Evolutionary conservation across 2,113 vertebrate species (phyloP).

Genomic region (Scalopus aquaticus): DNA sequence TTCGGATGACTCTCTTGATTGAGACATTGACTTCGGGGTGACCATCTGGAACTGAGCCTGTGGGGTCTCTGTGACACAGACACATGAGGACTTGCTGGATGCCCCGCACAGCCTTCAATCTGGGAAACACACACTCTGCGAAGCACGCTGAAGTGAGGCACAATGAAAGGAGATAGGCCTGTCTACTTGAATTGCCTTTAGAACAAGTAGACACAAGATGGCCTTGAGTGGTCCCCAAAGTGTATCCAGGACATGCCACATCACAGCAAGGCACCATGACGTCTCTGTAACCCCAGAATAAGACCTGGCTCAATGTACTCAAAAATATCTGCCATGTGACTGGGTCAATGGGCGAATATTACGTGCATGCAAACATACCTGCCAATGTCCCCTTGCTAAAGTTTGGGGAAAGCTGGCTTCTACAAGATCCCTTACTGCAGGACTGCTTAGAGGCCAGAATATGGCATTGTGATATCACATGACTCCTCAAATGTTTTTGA

Average conservation of each 20-base stretch:
- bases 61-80: too few relatives aligned
- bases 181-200: background rate
- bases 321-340: background rate
- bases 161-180: background rate
- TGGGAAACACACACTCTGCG: too few relatives aligned
- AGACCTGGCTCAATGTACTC: background rate
- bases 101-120: too few relatives aligned
- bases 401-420: background rate
- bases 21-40: too few relatives aligned
- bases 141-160: too few relatives aligned
- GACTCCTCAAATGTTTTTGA: background rate
- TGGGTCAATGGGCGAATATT: background rate
- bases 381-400: background rate
- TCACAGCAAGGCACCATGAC: background rate
- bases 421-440: background rate
- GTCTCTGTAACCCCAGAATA: background rate
- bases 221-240: background rate
- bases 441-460: background rate
- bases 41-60: too few relatives aligned
- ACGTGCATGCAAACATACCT: background rate
- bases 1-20: too few relatives aligned
- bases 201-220: background rate
- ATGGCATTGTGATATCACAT: background rate
- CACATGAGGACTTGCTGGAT: too few relatives aligned
- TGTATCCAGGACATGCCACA: too few relatives aligned